These are phyloP conservation scores for Drosophila tanythrix DNA, from an alignment of 2,888 invertebrate species.

Conservation along the genomic window DNA sequence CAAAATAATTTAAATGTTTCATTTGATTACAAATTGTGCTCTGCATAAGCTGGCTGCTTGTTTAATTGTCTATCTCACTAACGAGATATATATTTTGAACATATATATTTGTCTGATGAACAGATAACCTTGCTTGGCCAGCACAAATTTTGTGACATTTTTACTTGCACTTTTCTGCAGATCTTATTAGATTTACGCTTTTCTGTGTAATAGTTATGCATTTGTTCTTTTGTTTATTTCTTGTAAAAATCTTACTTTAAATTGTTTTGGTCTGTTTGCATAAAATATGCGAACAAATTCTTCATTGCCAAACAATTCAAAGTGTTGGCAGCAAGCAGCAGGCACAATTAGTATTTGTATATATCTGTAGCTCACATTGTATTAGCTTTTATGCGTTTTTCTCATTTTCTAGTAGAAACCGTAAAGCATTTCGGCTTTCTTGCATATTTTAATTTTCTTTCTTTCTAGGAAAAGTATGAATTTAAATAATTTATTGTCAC, in stretches of 20 bases:
- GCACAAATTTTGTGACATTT: conserved; percentile 10
- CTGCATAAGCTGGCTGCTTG: conserved; percentile 28
- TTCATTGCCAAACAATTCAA: conserved; percentile 51
- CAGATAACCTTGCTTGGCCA: conserved; percentile 3
- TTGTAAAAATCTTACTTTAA: not conserved
- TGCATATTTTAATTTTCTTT: not conserved
- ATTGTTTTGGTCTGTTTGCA: not conserved
- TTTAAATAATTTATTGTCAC: not conserved
- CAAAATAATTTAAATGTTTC: conserved; percentile 80
- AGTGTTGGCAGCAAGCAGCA: conserved; percentile 46
- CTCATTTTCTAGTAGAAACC: not conserved
- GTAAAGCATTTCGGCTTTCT: fast-evolving
- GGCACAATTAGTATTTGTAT: conserved; percentile 21
- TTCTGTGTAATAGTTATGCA: not conserved
- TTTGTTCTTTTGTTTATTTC: fast-evolving
- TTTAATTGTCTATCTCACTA: conserved; percentile 47
- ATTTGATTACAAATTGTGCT: conserved; percentile 71
- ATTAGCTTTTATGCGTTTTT: not conserved
- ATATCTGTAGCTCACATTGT: not conserved
- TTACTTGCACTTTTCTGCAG: not conserved
- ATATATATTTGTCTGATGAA: conserved; percentile 17
- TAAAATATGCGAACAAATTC: conserved; percentile 6
- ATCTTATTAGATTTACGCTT: not conserved
- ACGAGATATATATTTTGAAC: conserved; percentile 8
- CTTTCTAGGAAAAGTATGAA: too few species aligned